These are phyloP conservation scores for Drosophila borborema DNA, from an alignment of 2,888 invertebrate genomes.

Conservation along the genomic window DNA sequence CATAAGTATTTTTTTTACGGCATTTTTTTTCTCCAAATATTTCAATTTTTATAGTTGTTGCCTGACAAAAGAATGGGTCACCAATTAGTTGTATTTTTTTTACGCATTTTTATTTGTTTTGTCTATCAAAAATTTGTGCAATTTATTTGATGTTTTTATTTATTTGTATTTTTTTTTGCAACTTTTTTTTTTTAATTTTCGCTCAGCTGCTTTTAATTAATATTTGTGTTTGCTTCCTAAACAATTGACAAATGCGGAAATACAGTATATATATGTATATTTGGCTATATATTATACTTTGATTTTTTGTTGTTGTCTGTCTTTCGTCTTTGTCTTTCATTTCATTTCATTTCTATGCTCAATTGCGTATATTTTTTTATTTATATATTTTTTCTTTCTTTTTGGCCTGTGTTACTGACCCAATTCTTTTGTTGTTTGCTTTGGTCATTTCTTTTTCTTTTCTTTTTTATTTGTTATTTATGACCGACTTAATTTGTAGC, in stretches of 20 bases:
- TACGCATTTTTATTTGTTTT: conserved; percentile 23
- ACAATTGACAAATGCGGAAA: conserved; percentile 58
- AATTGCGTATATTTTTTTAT: conserved; percentile 60
- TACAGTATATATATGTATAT: conserved; percentile 12
- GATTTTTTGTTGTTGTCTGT: conserved; percentile 6
- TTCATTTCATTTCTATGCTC: conserved; percentile 70
- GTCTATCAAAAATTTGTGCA: conserved; percentile 58
- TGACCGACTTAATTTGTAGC: conserved; percentile 73
- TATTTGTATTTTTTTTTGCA: conserved; percentile 13
- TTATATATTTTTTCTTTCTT: conserved; percentile 29
- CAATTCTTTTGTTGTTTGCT: conserved; percentile 69
- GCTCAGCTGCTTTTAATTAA: conserved; percentile 70
- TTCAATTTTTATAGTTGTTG: conserved; percentile 55
- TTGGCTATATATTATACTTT: conserved; percentile 7
- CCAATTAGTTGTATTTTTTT: conserved; percentile 50
- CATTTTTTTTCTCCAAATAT: conserved; percentile 44
- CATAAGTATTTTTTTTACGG: not conserved
- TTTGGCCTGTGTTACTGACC: conserved; percentile 74
- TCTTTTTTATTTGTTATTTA: conserved; percentile 79
- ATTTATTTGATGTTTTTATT: conserved; percentile 70
- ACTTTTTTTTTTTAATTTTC: conserved; percentile 13
- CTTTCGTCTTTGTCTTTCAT: conserved; percentile 50
- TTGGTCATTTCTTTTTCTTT: conserved; percentile 69
- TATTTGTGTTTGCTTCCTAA: conserved; percentile 63
- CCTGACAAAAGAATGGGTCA: conserved; percentile 72